Evolutionary conservation across 2,797 vertebrate species (phyloP).

Genomic region (Vireo griseus): DNA sequence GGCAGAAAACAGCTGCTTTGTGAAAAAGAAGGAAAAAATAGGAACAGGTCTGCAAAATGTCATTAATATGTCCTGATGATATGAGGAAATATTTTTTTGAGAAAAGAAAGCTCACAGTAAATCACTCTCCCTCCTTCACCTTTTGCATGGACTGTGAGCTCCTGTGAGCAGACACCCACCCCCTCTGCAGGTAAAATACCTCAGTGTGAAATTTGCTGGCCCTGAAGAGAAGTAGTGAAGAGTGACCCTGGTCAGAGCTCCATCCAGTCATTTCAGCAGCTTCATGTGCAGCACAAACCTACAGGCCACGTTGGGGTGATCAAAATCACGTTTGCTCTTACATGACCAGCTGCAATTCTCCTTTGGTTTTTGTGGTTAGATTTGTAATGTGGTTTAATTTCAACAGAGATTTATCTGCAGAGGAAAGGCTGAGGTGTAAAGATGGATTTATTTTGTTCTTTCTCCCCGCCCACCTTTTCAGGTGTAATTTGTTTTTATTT

Average conservation of each 20-base stretch:
- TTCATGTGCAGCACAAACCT: neutral
- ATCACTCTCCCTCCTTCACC: neutral
- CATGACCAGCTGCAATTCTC: neutral
- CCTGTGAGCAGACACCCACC: neutral
- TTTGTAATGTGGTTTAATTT: neutral
- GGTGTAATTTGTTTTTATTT: neutral
- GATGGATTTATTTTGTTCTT: neutral
- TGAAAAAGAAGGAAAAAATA: neutral
- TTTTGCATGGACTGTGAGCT: neutral
- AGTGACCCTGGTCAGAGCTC: rapidly evolving
- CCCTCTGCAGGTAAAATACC: no score
- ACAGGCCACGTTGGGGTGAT: neutral
- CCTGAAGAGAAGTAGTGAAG: neutral
- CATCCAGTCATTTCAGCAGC: neutral
- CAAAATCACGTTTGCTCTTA: neutral
- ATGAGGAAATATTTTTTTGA: neutral
- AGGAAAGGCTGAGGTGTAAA: neutral
- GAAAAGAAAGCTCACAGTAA: neutral
- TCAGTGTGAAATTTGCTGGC: neutral
- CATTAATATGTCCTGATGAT: neutral
- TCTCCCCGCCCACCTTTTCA: neutral
- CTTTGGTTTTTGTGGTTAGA: neutral
- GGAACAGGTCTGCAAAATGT: neutral
- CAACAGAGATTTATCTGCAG: neutral
- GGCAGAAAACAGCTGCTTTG: neutral